phyloP scores from a whole-genome alignment of 2,113 vertebrate genomes.

The Centropus bengalensis region DNA sequence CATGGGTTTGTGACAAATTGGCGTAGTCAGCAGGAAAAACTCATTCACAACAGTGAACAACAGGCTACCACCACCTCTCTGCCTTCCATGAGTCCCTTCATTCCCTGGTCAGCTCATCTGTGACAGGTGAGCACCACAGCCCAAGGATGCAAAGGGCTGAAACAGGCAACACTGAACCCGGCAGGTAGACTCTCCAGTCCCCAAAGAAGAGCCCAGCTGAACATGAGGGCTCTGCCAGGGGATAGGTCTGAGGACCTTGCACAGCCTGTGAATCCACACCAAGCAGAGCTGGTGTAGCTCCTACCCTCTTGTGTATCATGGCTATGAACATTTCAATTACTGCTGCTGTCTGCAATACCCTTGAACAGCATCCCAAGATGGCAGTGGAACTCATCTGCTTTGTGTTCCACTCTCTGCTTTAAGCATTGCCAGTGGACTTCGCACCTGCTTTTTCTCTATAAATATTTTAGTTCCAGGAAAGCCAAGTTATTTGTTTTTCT shows the following conservation, averaged over 20 bases:
- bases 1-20: too few relatives aligned
- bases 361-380: neutral
- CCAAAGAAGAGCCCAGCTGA: neutral
- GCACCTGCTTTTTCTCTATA: conserved; percentile 19
- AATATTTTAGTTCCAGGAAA: conserved; percentile 28
- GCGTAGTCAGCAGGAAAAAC: too few relatives aligned
- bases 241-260: neutral
- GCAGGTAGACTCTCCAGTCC: neutral
- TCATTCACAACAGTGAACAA: too few relatives aligned
- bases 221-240: neutral
- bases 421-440: neutral
- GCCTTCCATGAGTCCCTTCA: rapidly evolving
- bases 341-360: neutral
- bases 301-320: neutral
- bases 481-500: conserved; percentile 25
- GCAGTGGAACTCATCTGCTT: neutral
- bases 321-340: neutral
- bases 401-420: neutral
- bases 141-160: neutral
- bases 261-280: neutral
- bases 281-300: neutral
- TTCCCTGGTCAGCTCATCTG: neutral
- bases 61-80: neutral
- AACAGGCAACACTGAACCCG: neutral
- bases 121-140: too few relatives aligned